A percentile compares a stretch with the other conserved stretches of the same genome.
phyloP scores from a whole-genome alignment of 1,140 invertebrate genomes.

The Battus philenor region DNA sequence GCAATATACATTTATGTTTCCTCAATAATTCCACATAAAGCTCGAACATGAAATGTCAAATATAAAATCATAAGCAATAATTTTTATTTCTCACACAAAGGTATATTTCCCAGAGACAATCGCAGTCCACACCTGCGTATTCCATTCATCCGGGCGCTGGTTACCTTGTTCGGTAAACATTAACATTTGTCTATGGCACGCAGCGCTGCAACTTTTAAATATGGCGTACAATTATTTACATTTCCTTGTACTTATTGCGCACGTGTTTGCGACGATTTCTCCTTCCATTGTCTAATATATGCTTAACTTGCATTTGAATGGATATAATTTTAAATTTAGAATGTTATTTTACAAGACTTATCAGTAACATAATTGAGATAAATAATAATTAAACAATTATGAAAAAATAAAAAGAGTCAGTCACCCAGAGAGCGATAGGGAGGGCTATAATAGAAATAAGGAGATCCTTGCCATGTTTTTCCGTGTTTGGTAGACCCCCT shows the following conservation, averaged over 20 bases:
- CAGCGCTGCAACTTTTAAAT: constrained; percentile 15
- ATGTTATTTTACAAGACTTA: too few relatives aligned
- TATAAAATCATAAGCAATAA: constrained; percentile 7
- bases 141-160: constrained; percentile 28
- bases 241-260: constrained; percentile 16
- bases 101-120: constrained; percentile 19
- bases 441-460: too few relatives aligned
- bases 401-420: too few relatives aligned
- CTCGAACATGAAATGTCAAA: constrained; percentile 7
- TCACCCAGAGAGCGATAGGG: too few relatives aligned
- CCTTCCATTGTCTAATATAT: constrained; percentile 2
- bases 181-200: constrained; percentile 20
- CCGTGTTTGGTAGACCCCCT: too few relatives aligned
- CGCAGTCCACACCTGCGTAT: constrained; percentile 32
- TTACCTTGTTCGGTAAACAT: constrained; percentile 26
- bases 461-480: too few relatives aligned
- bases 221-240: constrained; percentile 15
- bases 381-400: too few relatives aligned
- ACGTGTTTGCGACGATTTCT: constrained; percentile 8
- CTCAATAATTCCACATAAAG: background rate
- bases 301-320: too few relatives aligned
- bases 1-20: background rate
- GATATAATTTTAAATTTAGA: too few relatives aligned
- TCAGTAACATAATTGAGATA: too few relatives aligned
- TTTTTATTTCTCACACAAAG: constrained; percentile 15